Base-by-base conservation (phyloP, 2,797 vertebrate genomes). In the Xenopus petersii region DNA sequence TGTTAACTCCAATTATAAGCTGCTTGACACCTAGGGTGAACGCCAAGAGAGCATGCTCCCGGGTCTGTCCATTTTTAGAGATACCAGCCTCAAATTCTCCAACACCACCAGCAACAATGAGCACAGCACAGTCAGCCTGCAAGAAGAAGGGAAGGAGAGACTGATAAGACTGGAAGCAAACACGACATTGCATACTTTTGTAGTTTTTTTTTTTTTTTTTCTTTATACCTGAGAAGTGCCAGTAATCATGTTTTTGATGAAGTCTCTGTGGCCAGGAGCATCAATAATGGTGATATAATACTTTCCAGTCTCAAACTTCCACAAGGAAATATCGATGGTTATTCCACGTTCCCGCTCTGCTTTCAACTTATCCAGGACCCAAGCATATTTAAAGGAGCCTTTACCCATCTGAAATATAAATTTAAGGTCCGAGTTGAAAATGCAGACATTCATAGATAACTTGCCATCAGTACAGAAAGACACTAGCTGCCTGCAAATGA, bases 231-330 rank as follows among this genome's bases (percentile, higher is more conserved):
- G 91, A 0, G 93, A 94, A 0, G 93, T 94, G 26, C 93, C 93
- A 36, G 93, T 93, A 88, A 94, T 93, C 92, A 92, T 92, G 87
- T 94, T 94, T 87, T 94, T 94, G 89, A 94, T 94, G 82, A 94
- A 94, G 62, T 94, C 92, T 61, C 89, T 87, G 87, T 93, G 92
- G 67, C 92, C 91, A 2, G 91, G 91, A 49, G 92, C 90, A 80
- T 93, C 89, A 42, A 92, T 94, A 86, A 93, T 93, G 80, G 91
- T 93, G 80, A 94, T 89, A 13, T 90, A 92, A 82, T 90, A 92
- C 72, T 81, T 93, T 68, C 56, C 42, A 67, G 92, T 93, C 86
- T 93, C 89, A 4, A 94, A 94, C 81, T 94, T 94, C 91, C 93
- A 94, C 24, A 91, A 88, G 75, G 93, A 89, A 8, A 94, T 93